phyloP scores from a whole-genome alignment of 2,797 vertebrate genomes.

The Arctocebus calabarensis region DNA sequence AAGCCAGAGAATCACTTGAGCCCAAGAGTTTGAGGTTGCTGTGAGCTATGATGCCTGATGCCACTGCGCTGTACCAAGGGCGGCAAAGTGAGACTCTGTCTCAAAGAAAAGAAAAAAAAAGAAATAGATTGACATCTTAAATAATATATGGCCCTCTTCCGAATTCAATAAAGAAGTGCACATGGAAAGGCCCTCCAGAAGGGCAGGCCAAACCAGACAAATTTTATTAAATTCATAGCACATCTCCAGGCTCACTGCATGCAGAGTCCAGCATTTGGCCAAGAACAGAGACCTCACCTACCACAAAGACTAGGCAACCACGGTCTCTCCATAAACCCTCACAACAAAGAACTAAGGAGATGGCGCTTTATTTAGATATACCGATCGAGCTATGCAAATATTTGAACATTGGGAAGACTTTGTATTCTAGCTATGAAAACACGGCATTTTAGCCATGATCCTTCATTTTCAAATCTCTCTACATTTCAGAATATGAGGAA shows the following conservation, averaged over 20 bases:
- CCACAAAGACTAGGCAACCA: neutral
- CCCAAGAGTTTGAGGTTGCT: too few species aligned
- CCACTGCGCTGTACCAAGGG: too few species aligned
- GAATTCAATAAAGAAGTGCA: neutral
- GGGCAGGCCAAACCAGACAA: neutral
- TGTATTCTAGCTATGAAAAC: neutral
- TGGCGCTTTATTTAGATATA: neutral
- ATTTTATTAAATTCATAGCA: neutral
- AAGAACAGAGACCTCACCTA: neutral
- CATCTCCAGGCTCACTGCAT: neutral
- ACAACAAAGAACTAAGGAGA: neutral
- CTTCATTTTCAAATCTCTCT: slow-evolving; percentile 1
- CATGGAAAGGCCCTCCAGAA: neutral
- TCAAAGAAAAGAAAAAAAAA: neutral
- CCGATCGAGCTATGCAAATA: neutral
- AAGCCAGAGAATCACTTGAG: too few species aligned
- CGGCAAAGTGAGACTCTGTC: too few species aligned
- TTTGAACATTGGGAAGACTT: neutral
- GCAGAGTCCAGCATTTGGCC: neutral
- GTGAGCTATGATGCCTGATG: too few species aligned
- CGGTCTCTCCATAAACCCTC: neutral
- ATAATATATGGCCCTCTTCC: neutral
- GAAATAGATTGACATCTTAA: neutral
- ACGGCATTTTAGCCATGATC: neutral
- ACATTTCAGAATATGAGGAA: neutral